Base-by-base conservation (phyloP, 2,888 invertebrate species). In the Biston betularia region DNA sequence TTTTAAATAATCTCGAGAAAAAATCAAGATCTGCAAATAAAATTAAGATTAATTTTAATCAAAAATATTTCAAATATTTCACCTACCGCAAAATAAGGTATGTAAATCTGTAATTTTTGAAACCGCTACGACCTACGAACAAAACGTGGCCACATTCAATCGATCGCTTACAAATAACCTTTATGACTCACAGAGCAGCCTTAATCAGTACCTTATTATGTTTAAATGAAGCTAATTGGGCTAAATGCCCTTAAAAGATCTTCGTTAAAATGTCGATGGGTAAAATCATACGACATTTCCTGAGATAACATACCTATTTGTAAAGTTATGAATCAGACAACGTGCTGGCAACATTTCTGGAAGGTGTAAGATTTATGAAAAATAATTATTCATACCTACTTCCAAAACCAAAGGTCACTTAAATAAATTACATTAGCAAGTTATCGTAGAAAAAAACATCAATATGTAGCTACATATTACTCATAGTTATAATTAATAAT, bases 191-290 rank as follows among this genome's bases (percentile, higher is more conserved):
- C 72, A 77, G 69, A 75, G 70, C 75, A 76, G 76, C 75, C 69
- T 81, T 82, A 83, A 81, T 81, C 77, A 76, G 76, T 42, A 40
- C 63, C 63, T 75, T 71, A 75, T 75, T 67, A 69, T 70, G 65
- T 65, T 76, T 73, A 75, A 78, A 77, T 67, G 73, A 65, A 65
- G 74, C 84, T 92, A 90, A 92, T 92, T 92, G 91, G 90, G 83
- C 68, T 70, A 88, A 89, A 90, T 88, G 81, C 75, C 88, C 88
- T 77, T 83, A 80, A 79, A 86, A 79, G 80, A 89, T 50, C 67
- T 73, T 78, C 80, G 79, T 83, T 79, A 82, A 79, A 79, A 79
- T 81, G 74, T 75, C 75, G 71, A 73, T 70, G 75, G 71, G 69
- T 61, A 72, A 70, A 68, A 58, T 59, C 69, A 69, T 70, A 64